Percentiles rank a stretch among this genome's conserved stretches.
Conservation (phyloP, 2,797 vertebrate genomes). For the Lagocephalus sceleratus region DNA sequence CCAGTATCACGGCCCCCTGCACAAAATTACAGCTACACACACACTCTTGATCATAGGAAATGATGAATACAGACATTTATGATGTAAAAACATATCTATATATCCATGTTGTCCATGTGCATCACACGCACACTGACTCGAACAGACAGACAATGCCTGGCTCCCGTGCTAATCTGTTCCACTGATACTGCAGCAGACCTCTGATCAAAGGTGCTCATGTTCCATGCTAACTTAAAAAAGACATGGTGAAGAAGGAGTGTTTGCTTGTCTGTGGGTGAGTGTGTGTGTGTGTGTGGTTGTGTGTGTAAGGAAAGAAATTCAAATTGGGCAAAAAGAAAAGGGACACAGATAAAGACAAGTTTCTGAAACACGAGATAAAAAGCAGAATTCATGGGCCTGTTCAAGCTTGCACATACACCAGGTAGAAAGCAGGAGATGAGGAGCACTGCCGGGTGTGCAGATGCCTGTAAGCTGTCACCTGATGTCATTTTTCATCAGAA, state of each 20-base stretch:
- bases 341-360: neutral
- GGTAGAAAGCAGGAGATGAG: constrained; percentile 27
- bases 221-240: constrained; percentile 53
- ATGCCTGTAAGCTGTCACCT: constrained; percentile 49
- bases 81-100: constrained; percentile 14
- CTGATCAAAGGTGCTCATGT: constrained; percentile 60
- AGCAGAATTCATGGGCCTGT: constrained; percentile 23
- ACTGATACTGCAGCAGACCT: constrained; percentile 41
- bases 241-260: constrained; percentile 29
- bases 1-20: constrained; percentile 34
- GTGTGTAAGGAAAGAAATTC: constrained; percentile 4
- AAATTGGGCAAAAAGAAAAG: neutral
- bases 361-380: constrained; percentile 6
- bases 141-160: constrained; percentile 20
- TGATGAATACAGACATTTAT: constrained; percentile 12
- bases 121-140: constrained; percentile 3
- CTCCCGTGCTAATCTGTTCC: constrained; percentile 62
- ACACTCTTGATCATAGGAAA: constrained; percentile 3
- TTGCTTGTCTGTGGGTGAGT: constrained; percentile 1
- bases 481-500: constrained; percentile 53
- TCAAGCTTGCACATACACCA: constrained; percentile 30
- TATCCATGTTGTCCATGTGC: constrained; percentile 17
- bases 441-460: constrained; percentile 32
- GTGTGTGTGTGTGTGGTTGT: neutral
- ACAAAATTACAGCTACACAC: constrained; percentile 6